Percentiles rank a stretch among this genome's conserved stretches.
Conservation (phyloP, 1,140 invertebrate genomes). For the Pseudoatta argentina region DNA sequence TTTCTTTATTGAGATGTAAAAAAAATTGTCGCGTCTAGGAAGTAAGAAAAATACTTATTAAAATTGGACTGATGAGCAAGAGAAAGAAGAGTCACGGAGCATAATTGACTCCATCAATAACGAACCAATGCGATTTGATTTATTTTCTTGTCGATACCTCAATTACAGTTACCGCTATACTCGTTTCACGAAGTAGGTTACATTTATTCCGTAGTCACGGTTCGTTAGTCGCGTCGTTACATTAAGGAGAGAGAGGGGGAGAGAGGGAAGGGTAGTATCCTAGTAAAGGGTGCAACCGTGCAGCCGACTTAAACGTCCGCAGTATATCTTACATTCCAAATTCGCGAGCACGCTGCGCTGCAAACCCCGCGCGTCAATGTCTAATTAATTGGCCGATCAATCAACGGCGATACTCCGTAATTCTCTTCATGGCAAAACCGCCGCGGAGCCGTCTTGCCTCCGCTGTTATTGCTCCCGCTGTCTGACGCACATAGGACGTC, state of each 20-base stretch:
- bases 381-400: slow-evolving; percentile 63
- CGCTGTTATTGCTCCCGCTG: slow-evolving; percentile 53
- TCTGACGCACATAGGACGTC: slow-evolving; percentile 55
- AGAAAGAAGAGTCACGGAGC: slow-evolving; percentile 15
- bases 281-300: slow-evolving; percentile 28
- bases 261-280: not conserved
- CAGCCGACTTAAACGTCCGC: slow-evolving; percentile 55
- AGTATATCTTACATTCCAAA: slow-evolving; percentile 63
- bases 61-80: not conserved
- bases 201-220: slow-evolving; percentile 63
- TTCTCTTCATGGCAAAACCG: slow-evolving; percentile 57
- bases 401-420: slow-evolving; percentile 57
- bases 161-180: slow-evolving; percentile 66
- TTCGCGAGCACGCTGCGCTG: slow-evolving; percentile 41
- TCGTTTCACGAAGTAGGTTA: slow-evolving; percentile 61
- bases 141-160: slow-evolving; percentile 64
- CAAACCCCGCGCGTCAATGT: slow-evolving; percentile 46
- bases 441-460: slow-evolving; percentile 7
- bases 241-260: not conserved
- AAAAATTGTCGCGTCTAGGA: not conserved
- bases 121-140: slow-evolving; percentile 45
- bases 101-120: slow-evolving; percentile 53
- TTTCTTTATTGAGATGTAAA: not conserved
- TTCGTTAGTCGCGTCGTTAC: slow-evolving; percentile 58
- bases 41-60: not conserved